A percentile compares a stretch with the other conserved stretches of the same genome.
Conservation (phyloP, 2,797 vertebrate species). For the Glossophaga mutica region DNA sequence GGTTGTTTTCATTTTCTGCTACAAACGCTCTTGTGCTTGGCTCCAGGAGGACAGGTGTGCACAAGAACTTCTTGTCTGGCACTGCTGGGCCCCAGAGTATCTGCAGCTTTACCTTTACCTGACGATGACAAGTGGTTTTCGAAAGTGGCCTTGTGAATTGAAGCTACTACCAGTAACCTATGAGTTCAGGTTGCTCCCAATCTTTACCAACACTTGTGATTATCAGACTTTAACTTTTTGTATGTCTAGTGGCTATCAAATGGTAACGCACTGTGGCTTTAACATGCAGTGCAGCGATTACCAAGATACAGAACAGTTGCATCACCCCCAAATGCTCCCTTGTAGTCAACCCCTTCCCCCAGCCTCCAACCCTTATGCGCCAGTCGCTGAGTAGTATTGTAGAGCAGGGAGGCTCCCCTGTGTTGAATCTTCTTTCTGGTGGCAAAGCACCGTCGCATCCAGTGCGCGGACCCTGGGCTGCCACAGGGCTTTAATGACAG, state of each 20-base stretch:
- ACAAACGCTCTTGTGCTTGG: background rate
- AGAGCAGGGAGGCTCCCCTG: background rate
- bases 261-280: background rate
- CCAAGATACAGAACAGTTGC: background rate
- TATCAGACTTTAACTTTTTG: background rate
- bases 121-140: background rate
- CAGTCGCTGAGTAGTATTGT: background rate
- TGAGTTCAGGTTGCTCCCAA: background rate
- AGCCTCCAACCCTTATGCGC: background rate
- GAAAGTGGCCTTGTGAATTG: background rate
- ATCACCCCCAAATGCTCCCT: background rate
- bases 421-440: background rate
- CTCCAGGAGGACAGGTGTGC: background rate
- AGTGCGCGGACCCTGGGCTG: background rate
- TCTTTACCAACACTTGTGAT: background rate
- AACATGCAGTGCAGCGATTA: background rate
- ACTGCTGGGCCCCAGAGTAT: background rate
- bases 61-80: background rate
- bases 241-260: background rate
- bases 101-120: background rate
- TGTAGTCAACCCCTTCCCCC: background rate
- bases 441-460: background rate
- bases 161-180: background rate
- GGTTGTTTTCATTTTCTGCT: background rate
- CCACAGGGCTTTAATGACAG: background rate